These are phyloP conservation scores for Noctua janthe DNA, from an alignment of 2,888 invertebrate species.

Conservation along the genomic window DNA sequence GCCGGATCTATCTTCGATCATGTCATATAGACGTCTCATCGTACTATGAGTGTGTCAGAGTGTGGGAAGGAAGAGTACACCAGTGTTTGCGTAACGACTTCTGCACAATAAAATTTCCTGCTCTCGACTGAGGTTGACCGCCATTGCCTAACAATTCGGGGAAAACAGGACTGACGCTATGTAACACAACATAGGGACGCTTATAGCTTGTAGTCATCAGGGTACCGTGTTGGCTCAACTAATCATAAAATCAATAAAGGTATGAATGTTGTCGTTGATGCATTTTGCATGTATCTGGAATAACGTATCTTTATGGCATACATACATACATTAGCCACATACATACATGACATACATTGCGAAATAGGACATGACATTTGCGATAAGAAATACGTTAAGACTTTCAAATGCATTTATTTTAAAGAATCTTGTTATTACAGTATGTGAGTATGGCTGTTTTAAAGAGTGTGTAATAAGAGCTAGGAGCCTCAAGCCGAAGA, in stretches of 20 bases:
- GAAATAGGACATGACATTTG: neutral
- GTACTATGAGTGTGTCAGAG: neutral
- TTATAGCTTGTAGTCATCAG: neutral
- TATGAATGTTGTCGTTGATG: neutral
- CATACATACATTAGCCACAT: no score
- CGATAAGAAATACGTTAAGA: neutral
- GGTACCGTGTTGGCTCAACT: neutral
- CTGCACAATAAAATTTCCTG: neutral
- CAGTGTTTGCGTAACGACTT: neutral
- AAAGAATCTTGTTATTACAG: neutral
- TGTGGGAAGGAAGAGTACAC: neutral
- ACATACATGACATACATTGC: neutral
- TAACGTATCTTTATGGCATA: neutral
- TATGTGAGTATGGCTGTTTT: neutral
- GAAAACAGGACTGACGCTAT: neutral
- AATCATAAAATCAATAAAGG: constrained; percentile 27
- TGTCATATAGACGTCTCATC: neutral
- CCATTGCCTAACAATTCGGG: neutral
- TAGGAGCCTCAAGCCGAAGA: no score
- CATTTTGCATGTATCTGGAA: neutral
- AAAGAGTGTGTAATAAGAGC: neutral
- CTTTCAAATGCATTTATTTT: neutral
- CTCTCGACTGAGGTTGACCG: neutral
- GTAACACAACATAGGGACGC: neutral
- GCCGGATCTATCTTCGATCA: neutral